phyloP scores from a whole-genome alignment of 2,888 invertebrate species.

The Bimastos eiseni region DNA sequence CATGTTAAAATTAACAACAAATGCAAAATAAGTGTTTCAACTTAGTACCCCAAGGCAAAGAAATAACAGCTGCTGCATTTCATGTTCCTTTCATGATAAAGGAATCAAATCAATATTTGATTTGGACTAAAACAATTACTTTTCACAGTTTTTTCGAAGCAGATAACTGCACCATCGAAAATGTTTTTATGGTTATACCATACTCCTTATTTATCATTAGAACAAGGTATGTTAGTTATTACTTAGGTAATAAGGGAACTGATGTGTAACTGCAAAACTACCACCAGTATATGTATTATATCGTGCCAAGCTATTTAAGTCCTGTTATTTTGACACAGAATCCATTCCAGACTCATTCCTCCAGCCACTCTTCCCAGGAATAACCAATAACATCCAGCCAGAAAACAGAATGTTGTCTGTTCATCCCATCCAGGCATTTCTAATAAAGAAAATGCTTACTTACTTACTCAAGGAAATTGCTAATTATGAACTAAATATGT shows the following conservation, averaged over 20 bases:
- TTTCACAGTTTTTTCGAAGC: too few species aligned
- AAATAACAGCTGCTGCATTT: neutral
- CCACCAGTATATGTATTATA: neutral
- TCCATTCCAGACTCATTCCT: neutral
- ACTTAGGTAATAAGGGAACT: neutral
- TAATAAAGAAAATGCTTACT: too few species aligned
- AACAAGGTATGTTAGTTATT: neutral
- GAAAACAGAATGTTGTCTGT: too few species aligned
- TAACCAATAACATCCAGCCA: neutral
- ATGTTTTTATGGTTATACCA: neutral
- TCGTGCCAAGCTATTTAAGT: neutral
- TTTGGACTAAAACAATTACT: too few species aligned
- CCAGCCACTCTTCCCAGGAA: neutral
- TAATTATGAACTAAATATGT: neutral
- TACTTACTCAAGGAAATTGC: neutral
- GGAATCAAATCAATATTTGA: too few species aligned
- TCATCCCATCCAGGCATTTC: too few species aligned
- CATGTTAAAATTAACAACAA: neutral
- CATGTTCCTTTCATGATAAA: neutral
- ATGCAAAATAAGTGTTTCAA: neutral
- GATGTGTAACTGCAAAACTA: neutral
- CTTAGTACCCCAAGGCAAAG: neutral
- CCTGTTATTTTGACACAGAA: constrained; percentile 13
- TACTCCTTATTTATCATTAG: neutral
- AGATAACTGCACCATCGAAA: neutral